phyloP scores from a whole-genome alignment of 1,140 invertebrate genomes.

The Proctacanthus coquilletti region DNA sequence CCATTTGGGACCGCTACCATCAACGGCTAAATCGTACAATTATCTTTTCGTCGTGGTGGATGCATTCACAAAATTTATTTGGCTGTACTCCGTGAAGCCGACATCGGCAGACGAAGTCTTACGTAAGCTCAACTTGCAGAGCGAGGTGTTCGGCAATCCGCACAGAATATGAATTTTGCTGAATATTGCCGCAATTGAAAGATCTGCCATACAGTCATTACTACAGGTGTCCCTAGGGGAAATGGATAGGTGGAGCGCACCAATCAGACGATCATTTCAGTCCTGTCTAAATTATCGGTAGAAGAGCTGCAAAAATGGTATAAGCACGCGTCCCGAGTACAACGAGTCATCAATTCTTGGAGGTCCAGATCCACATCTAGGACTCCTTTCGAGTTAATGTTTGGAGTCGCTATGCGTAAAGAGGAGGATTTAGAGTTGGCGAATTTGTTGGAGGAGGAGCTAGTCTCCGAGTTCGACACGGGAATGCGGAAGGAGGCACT shows the following conservation, averaged over 20 bases:
- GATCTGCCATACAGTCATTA: constrained; percentile 13
- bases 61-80: constrained; percentile 29
- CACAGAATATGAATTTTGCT: constrained; percentile 16
- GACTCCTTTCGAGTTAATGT: constrained; percentile 4
- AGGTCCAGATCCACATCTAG: background rate
- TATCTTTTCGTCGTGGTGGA: constrained; percentile 27
- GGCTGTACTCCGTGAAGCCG: constrained; percentile 16
- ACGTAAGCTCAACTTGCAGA: constrained; percentile 11
- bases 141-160: constrained; percentile 20
- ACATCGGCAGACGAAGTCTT: constrained; percentile 13
- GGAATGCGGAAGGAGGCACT: no score
- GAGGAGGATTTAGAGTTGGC: no score
- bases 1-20: constrained; percentile 20
- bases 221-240: constrained; percentile 16
- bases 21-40: constrained; percentile 27
- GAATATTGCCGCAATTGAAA: constrained; percentile 15
- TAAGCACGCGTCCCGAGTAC: constrained; percentile 2
- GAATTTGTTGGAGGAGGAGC: no score
- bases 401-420: constrained; percentile 2
- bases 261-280: background rate
- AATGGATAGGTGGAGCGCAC: constrained; percentile 21
- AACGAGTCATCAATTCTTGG: constrained; percentile 3
- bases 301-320: constrained; percentile 6
- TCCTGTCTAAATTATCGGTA: constrained; percentile 3
- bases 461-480: no score